Evolutionary conservation across 2,113 vertebrate species (phyloP).

Genomic region (Emydocephalus ijimae): DNA sequence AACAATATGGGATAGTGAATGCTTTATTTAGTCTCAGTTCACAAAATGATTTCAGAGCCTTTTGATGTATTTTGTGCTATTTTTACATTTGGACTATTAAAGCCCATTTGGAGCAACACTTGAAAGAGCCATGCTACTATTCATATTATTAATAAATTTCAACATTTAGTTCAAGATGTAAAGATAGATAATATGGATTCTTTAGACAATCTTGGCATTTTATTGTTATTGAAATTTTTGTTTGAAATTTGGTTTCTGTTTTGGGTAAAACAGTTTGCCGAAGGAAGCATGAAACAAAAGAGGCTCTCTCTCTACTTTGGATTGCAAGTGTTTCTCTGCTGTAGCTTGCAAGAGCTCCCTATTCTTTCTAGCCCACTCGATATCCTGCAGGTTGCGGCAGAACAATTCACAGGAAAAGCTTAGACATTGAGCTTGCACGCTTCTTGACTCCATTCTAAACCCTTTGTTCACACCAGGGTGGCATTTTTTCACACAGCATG

Average conservation of each 20-base stretch:
- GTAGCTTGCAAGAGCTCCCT: constrained; percentile 64
- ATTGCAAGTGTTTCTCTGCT: constrained; percentile 63
- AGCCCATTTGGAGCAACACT: fast-evolving
- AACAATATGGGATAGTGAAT: neutral
- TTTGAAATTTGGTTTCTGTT: constrained; percentile 65
- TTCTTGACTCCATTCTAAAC: constrained; percentile 83
- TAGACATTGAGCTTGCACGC: constrained; percentile 77
- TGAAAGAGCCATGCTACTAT: constrained; percentile 27
- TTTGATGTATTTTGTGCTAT: neutral
- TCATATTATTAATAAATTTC: constrained; percentile 30
- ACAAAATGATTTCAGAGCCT: neutral
- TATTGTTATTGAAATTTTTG: constrained; percentile 28
- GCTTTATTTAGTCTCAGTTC: neutral
- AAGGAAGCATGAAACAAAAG: constrained; percentile 67
- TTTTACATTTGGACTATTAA: neutral
- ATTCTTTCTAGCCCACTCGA: constrained; percentile 72
- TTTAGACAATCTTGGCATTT: constrained; percentile 58
- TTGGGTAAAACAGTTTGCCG: constrained; percentile 62
- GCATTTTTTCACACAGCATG: constrained; percentile 84
- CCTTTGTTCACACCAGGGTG: constrained; percentile 83
- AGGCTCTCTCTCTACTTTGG: constrained; percentile 45
- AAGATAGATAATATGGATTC: constrained; percentile 42
- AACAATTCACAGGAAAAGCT: constrained; percentile 80
- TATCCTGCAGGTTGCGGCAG: constrained; percentile 76
- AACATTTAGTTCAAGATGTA: constrained; percentile 31